Percentiles rank a stretch among this genome's conserved stretches.
phyloP scores from a whole-genome alignment of 2,113 vertebrate species.

The Madoqua kirkii region DNA sequence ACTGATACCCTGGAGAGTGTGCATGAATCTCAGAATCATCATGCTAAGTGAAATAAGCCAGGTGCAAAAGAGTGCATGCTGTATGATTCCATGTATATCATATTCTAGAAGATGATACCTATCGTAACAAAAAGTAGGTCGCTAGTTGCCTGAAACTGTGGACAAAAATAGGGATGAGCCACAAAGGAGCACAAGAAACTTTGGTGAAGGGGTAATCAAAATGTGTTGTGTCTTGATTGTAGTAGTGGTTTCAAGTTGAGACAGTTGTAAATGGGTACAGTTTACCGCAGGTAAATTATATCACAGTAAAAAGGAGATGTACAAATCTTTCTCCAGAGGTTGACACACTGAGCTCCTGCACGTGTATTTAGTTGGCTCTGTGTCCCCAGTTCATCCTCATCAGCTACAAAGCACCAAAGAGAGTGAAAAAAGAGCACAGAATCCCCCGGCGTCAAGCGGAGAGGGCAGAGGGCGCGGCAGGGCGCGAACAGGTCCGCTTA shows the following conservation, averaged over 20 bases:
- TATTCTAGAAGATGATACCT: background rate
- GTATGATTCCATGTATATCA: background rate
- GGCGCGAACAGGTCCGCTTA: no score
- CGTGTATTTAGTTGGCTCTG: background rate
- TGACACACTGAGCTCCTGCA: background rate
- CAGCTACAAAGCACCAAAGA: rapidly evolving
- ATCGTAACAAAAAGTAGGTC: background rate
- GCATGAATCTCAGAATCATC: background rate
- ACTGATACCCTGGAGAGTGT: background rate
- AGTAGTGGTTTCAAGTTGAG: background rate
- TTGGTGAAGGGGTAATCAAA: background rate
- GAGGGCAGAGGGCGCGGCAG: no score
- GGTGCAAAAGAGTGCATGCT: background rate
- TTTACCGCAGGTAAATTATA: background rate
- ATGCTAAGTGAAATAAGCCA: background rate
- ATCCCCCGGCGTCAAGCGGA: background rate
- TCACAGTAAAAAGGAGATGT: background rate
- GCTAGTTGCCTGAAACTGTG: background rate
- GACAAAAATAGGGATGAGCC: background rate
- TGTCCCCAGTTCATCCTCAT: no score
- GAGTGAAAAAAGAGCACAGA: background rate
- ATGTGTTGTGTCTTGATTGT: background rate
- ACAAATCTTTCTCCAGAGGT: background rate
- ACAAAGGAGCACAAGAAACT: no score
- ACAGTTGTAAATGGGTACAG: background rate